Conservation (phyloP, 2,888 invertebrate genomes). For the Hirtodrosophila trivittata region DNA sequence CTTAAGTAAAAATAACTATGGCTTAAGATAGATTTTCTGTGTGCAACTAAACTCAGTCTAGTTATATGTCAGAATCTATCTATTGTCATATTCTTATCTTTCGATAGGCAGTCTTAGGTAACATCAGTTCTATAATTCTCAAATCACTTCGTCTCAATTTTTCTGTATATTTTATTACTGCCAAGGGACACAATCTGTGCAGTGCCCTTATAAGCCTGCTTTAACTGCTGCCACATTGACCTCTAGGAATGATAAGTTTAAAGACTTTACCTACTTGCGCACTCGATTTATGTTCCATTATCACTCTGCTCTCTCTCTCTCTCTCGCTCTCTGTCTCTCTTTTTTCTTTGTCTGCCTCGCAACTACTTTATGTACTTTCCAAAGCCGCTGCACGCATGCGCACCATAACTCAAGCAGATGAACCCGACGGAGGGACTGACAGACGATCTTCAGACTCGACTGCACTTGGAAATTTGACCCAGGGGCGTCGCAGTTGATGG, state of each 20-base stretch:
- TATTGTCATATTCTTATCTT: too few species aligned
- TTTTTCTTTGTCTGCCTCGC: background rate
- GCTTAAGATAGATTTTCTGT: too few species aligned
- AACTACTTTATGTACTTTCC: constrained; percentile 42
- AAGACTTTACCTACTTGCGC: constrained; percentile 24
- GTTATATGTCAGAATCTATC: too few species aligned
- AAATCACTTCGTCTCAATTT: too few species aligned
- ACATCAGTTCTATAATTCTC: too few species aligned
- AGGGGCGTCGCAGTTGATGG: constrained; percentile 18
- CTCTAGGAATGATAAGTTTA: constrained; percentile 30
- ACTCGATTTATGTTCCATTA: background rate
- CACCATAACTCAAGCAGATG: constrained; percentile 74
- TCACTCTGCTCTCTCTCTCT: background rate
- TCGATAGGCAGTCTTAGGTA: too few species aligned
- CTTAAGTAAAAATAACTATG: too few species aligned
- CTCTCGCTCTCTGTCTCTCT: too few species aligned
- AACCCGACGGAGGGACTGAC: constrained; percentile 2
- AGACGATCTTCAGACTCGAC: constrained; percentile 12
- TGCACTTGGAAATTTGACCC: constrained; percentile 57
- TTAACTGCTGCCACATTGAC: constrained; percentile 17
- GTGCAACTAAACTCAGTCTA: too few species aligned
- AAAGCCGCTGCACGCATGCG: constrained; percentile 65
- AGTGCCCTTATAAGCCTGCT: too few species aligned
- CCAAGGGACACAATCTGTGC: too few species aligned
- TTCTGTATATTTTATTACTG: too few species aligned